These are phyloP conservation scores for Tiliacea aurago DNA, from an alignment of 2,888 invertebrate species.

Conservation along the genomic window DNA sequence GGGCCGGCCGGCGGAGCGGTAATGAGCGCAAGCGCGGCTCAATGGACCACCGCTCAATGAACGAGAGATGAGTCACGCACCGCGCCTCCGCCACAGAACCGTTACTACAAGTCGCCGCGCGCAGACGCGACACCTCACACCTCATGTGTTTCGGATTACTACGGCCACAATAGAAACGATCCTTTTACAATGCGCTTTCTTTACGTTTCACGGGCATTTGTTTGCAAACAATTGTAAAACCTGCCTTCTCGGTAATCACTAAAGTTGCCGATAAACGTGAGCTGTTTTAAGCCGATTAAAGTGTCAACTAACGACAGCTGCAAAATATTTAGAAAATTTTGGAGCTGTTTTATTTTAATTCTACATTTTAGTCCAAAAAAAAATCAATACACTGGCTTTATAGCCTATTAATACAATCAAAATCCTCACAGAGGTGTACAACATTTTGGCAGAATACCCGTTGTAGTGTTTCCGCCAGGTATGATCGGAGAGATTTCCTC, in stretches of 20 bases:
- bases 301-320: constrained; percentile 8
- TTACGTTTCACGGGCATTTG: constrained; percentile 62
- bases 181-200: constrained; percentile 50
- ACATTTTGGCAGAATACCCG: constrained; percentile 61
- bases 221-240: constrained; percentile 71
- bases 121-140: constrained; percentile 79
- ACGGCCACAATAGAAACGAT: constrained; percentile 66
- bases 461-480: constrained; percentile 53
- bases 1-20: constrained; percentile 90
- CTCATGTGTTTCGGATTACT: constrained; percentile 80
- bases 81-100: constrained; percentile 87
- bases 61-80: constrained; percentile 87
- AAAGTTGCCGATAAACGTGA: constrained; percentile 10
- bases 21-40: constrained; percentile 88
- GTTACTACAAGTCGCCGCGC: constrained; percentile 77
- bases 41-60: constrained; percentile 87
- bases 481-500: constrained; percentile 84
- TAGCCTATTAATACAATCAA: neutral
- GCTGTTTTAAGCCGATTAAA: constrained; percentile 46
- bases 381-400: neutral
- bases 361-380: neutral
- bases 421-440: constrained; percentile 57
- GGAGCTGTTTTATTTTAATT: neutral
- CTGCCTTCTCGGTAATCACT: constrained; percentile 50
- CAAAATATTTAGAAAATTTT: neutral